Evolutionary conservation across 2,888 invertebrate species (phyloP).

Genomic region (Polia nebulosa): DNA sequence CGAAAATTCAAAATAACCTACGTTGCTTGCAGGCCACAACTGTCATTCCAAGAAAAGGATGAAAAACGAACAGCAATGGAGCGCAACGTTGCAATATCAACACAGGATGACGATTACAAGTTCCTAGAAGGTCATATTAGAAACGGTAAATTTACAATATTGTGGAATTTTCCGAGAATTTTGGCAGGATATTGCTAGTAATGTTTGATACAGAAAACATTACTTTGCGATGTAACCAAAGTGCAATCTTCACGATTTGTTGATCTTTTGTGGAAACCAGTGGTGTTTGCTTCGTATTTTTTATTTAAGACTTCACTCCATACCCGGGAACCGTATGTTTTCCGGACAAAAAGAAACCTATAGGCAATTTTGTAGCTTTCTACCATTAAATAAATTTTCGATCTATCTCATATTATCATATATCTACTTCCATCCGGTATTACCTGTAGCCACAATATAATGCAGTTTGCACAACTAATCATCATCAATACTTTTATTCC

Average conservation of each 20-base stretch:
- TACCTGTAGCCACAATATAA: no score
- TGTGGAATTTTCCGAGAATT: neutral
- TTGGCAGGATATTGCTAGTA: neutral
- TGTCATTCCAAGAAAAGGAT: constrained; percentile 62
- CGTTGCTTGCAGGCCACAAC: constrained; percentile 70
- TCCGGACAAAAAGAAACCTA: no score
- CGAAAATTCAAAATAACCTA: neutral
- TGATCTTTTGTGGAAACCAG: neutral
- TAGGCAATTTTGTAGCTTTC: no score
- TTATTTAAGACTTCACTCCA: no score
- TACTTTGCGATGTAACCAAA: neutral
- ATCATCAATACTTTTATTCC: no score
- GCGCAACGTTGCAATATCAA: constrained; percentile 73
- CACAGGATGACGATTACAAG: constrained; percentile 77
- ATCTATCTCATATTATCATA: no score
- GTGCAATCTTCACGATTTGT: neutral
- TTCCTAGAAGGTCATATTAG: constrained; percentile 72
- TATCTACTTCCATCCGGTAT: no score
- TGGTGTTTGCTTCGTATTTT: neutral
- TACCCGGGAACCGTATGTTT: no score
- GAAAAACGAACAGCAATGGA: constrained; percentile 62
- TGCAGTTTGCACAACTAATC: no score
- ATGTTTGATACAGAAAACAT: neutral
- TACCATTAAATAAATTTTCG: no score
- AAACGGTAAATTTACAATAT: constrained; percentile 69